Conservation (phyloP, 2,888 invertebrate species). For the Drosophila stalkeri region DNA sequence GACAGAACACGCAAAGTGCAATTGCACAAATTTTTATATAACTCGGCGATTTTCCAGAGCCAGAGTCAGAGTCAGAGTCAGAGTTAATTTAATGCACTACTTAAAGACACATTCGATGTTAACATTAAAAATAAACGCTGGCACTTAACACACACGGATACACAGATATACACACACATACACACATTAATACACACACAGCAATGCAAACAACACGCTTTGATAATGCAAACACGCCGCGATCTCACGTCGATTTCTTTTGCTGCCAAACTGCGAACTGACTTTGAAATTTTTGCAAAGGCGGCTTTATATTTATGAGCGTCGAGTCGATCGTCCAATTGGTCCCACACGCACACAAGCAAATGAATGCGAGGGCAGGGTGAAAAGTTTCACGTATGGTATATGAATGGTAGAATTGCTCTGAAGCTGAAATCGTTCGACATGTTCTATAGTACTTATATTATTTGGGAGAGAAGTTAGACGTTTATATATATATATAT, state of each 20-base stretch:
- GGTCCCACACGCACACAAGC: constrained; percentile 28
- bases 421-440: not conserved
- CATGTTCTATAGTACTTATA: too few species aligned
- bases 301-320: constrained; percentile 65
- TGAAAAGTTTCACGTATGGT: not conserved
- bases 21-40: constrained; percentile 50
- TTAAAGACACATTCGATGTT: constrained; percentile 31
- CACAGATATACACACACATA: not conserved
- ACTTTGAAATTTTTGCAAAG: constrained; percentile 32
- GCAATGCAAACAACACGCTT: constrained; percentile 26
- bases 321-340: constrained; percentile 49
- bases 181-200: constrained; percentile 8
- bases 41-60: constrained; percentile 23
- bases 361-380: constrained; percentile 21
- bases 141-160: constrained; percentile 13
- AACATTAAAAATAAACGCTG: constrained; percentile 23
- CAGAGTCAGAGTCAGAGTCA: constrained; percentile 33
- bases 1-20: constrained; percentile 39
- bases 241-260: constrained; percentile 42
- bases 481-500: too few species aligned
- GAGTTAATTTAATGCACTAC: constrained; percentile 37
- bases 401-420: not conserved
- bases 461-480: too few species aligned
- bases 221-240: constrained; percentile 15
- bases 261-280: constrained; percentile 64